phyloP scores from a whole-genome alignment of 1,140 invertebrate genomes.

The Cheumatopsyche charites region DNA sequence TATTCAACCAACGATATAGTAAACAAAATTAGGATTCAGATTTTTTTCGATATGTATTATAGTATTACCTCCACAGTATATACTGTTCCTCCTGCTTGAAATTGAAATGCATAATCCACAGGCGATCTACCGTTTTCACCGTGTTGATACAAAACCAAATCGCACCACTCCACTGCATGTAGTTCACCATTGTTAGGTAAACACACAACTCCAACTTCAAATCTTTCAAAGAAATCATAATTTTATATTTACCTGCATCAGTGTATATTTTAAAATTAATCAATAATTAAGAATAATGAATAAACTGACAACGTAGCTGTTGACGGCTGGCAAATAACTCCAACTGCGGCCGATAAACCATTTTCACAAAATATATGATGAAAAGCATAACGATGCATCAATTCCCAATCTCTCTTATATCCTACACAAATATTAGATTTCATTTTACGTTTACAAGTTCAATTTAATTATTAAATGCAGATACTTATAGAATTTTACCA shows the following conservation, averaged over 20 bases:
- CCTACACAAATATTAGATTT: slow-evolving; percentile 53
- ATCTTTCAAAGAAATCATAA: slow-evolving; percentile 53
- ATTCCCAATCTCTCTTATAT: slow-evolving; percentile 70
- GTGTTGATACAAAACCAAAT: slow-evolving; percentile 68
- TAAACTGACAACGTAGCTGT: slow-evolving; percentile 63
- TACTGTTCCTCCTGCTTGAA: slow-evolving; percentile 62
- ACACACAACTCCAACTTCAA: slow-evolving; percentile 70
- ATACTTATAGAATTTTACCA: slow-evolving; percentile 59
- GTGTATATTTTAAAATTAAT: neutral
- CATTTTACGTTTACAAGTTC: too few relatives aligned
- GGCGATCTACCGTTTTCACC: slow-evolving; percentile 71
- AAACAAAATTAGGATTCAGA: neutral
- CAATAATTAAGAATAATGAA: neutral
- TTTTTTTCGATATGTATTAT: slow-evolving; percentile 11
- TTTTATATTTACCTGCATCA: neutral
- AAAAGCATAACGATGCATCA: slow-evolving; percentile 74
- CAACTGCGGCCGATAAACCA: slow-evolving; percentile 65
- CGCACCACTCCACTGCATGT: slow-evolving; percentile 64
- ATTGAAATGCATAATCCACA: slow-evolving; percentile 66
- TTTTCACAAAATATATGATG: slow-evolving; percentile 72
- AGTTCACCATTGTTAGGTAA: slow-evolving; percentile 61
- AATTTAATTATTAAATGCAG: neutral
- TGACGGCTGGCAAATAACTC: slow-evolving; percentile 70
- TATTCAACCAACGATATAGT: neutral
- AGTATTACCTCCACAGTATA: slow-evolving; percentile 60